Percentiles rank a stretch among this genome's conserved stretches.
These are phyloP conservation scores for Cliona cf. orientalis DNA, from an alignment of 37 sponge, comb jelly and placozoan genomes.

Conservation along the genomic window DNA sequence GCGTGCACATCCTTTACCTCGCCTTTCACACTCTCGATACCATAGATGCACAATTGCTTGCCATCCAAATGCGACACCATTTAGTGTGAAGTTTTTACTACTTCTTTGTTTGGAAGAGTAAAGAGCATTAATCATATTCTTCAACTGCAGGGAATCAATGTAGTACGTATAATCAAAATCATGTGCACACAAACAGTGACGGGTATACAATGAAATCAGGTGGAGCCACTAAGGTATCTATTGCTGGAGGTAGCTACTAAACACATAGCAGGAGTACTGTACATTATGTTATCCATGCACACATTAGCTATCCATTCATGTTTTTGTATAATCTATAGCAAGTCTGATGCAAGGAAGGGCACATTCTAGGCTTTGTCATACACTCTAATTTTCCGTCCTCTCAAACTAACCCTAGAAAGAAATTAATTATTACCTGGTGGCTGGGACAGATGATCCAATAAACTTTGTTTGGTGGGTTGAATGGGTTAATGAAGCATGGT, in stretches of 20 bases:
- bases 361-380: too few species aligned
- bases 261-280: too few species aligned
- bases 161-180: neutral
- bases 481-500: too few species aligned
- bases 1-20: neutral
- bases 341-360: too few species aligned
- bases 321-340: too few species aligned
- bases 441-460: slow-evolving; percentile 36
- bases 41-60: slow-evolving; percentile 17
- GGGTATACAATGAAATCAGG: too few species aligned
- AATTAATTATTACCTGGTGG: slow-evolving; percentile 40
- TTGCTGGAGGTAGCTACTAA: too few species aligned
- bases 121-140: slow-evolving; percentile 45
- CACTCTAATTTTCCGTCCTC: too few species aligned
- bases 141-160: slow-evolving; percentile 8
- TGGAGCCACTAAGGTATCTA: too few species aligned
- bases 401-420: too few species aligned
- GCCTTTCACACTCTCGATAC: slow-evolving; percentile 3
- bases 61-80: slow-evolving; percentile 39
- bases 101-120: slow-evolving; percentile 24
- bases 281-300: too few species aligned
- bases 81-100: slow-evolving; percentile 5
- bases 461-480: neutral
- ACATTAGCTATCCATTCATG: too few species aligned
- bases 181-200: neutral